Base-by-base conservation (phyloP, 1,140 invertebrate species). In the Aphaenogaster rudis region DNA sequence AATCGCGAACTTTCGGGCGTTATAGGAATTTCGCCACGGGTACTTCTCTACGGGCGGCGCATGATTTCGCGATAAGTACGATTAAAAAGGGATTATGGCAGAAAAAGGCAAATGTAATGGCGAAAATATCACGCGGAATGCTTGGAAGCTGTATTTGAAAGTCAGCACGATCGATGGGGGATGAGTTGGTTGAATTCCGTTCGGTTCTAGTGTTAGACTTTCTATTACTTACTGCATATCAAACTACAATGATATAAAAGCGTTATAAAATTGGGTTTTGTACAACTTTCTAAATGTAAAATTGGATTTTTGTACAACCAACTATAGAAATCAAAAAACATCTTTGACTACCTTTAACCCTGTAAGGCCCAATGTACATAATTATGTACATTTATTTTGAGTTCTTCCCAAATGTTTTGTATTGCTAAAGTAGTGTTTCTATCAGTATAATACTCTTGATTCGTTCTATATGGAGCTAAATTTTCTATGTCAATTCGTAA, bases 31-130 rank as follows among this genome's bases (percentile, higher is more conserved):
- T 64, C 21, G 45, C 80, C 86, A 59, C 8, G 45, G 7, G 7
- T 45, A 8, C 36, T 52, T 91, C 28, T 78, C 89, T 90, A 88
- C 21, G 89, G 52, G 21, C 42, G 81, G 71, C 57, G 67, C 61
- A 90, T 87, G 50, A 76, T 80, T 86, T 64, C 48, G 48, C 11
- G 66, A 76, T 71, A 54, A 85, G 85, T 50, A 87, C n/a, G 52
- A 77, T 77, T 45, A 78, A 54, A 80, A 61, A 80, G 57, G 28
- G 21, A 63, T 72, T 15, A 11, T 36, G 52, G 7, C 7, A 9
- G 21, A 81, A 21, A 45, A 57, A 59, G 21, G n/a, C 9, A 39
- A 81, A 36, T 48, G 17, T 39, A 57, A 28, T 61, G 67, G 13
- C 42, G 28, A 76, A 74, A 84, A 63, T 48, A 52, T 81, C 50